Evolutionary conservation across 2,113 vertebrate genomes (phyloP), one percentile per base, ranked within the genome.

Genomic region (Corythornis vintsioides): DNA sequence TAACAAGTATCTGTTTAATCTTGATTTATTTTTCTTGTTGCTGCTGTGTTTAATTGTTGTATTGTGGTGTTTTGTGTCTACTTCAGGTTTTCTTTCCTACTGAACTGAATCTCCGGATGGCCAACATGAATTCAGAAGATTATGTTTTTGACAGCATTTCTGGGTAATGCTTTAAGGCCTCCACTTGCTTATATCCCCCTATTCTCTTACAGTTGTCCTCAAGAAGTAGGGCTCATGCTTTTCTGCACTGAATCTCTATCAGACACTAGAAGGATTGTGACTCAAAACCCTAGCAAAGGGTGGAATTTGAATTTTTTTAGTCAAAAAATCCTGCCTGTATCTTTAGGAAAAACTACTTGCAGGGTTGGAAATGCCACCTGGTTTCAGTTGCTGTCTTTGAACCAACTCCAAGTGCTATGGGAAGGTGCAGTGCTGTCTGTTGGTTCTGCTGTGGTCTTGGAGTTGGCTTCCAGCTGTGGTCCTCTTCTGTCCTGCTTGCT

Each of bases 41-140:
- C 13, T 83, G n/a, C 29, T 57, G 4, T 74, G 56, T 90, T 75
- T 75, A 95, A 31, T 96, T 98, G 93, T 97, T 96, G 91, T 70
- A 92, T 64, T 83, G 53, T 84, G 56, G 53, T 84, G 56, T 40
- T 96, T 89, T 96, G 26, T 75, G 59, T 92, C 55, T 93, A 4
- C 42, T 17, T 48, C 97, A 99, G 99, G 99, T 99, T 95, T 99
- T 99, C 97, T 97, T 99, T 98, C 98, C 99, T 90, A 97, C 98
- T 94, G 99, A 99, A 89, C 97, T 99, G 97, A 99, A 98, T 95
- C 98, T 99, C 93, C 98, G 99, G 63, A 99, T 99, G 99, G 96
- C 98, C 81, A 97, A 98, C 96, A 98, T 99, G 97, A 96, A 97
- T 87, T 98, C 99, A 65, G 99, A 99, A 94, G 98, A 99, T 87